Percentiles rank a stretch among this genome's conserved stretches.
These are phyloP conservation scores for Aotus griseimembra DNA, from an alignment of 2,797 vertebrate genomes.

Conservation along the genomic window DNA sequence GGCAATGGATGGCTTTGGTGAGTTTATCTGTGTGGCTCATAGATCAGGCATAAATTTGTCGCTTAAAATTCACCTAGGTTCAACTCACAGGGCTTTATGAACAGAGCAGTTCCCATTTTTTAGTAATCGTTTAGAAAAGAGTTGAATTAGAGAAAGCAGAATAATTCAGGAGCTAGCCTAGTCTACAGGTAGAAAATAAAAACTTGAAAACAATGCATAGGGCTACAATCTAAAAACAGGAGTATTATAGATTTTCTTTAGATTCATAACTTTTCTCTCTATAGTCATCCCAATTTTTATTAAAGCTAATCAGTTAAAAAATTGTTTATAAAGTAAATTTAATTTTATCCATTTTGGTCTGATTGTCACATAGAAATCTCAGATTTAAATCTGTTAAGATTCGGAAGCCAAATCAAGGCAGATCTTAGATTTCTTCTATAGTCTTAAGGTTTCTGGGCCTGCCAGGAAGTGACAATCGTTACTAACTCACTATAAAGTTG, in stretches of 20 bases:
- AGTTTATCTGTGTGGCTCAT: neutral
- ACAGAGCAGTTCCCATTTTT: neutral
- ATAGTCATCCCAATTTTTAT: neutral
- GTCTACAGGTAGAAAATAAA: neutral
- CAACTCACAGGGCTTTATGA: neutral
- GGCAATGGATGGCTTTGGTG: neutral
- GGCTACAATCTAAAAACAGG: neutral
- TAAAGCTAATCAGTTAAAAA: neutral
- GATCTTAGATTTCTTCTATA: neutral
- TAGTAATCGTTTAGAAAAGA: neutral
- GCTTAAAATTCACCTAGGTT: neutral
- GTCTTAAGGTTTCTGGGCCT: neutral
- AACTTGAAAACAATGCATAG: neutral
- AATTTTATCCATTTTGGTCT: neutral
- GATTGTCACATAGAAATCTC: neutral
- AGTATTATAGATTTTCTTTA: neutral
- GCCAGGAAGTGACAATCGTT: neutral
- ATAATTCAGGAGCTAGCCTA: neutral
- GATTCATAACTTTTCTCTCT: neutral
- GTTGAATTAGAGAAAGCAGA: neutral
- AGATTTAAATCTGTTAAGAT: neutral
- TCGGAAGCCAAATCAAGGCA: neutral
- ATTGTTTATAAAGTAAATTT: neutral
- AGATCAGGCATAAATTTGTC: neutral
- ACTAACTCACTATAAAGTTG: neutral